Evolutionary conservation across 2,888 invertebrate genomes (phyloP), one percentile per base, ranked within the genome.

Genomic region (Rotaria socialis): DNA sequence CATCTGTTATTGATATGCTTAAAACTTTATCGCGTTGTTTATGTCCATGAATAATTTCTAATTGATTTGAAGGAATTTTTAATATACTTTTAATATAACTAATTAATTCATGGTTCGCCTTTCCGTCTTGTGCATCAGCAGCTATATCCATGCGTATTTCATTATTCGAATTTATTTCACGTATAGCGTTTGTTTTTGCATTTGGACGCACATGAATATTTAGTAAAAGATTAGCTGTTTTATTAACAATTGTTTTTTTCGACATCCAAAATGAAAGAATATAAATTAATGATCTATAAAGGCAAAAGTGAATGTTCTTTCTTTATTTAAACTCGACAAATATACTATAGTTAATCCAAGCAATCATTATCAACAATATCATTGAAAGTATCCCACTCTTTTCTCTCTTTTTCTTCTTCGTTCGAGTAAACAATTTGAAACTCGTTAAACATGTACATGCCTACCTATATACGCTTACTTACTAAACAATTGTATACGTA

Each of bases 21-120:
- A 80, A 47, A 47, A 80, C n/a, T 80, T 80, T 80, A 11, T 80
- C 47, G 6, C 80, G 80, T 80, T 80, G 80, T 47, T 47, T 43
- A 47, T 80, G 80, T n/a, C 80, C 80, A 80, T 80, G 47, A 2
- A 80, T 47, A 14, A 80, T 47, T n/a, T 47, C 47, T 24, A 80
- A 10, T 47, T 80, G 80, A 80, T n/a, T 47, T n/a, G 80, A 80
- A 47, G 47, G 80, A n/a, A 80, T n/a, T 47, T 80, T 80, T 47
- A 80, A 80, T 19, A 80, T 43, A 24, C n/a, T n/a, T 80, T 80
- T 80, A 11, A 80, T 14, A 47, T 24, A 80, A 80, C 24, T 8
- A n/a, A 80, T 80, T n/a, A 80, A n/a, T 80, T 80, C 80, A 14
- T 80, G n/a, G 47, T 80, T 80, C 14, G 80, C 80, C n/a, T 80